A percentile compares a stretch with the other conserved stretches of the same genome.
Conservation (phyloP, 1,140 invertebrate species). For the Oncopeltus fasciatus region DNA sequence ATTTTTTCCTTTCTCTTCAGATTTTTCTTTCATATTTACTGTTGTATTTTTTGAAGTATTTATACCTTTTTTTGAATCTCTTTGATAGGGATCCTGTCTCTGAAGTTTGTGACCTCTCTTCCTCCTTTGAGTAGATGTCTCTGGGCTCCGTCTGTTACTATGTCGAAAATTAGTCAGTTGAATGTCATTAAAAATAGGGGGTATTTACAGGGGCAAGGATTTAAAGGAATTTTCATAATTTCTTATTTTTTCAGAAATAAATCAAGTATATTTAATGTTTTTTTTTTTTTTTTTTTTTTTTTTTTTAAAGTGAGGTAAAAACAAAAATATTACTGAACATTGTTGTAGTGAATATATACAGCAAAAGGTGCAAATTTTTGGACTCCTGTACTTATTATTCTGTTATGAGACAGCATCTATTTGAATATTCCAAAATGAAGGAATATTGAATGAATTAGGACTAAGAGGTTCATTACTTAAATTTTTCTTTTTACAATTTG, state of each 20-base stretch:
- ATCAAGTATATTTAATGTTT: background rate
- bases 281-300: background rate
- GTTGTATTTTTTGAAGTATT: background rate
- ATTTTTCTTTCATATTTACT: too few species aligned
- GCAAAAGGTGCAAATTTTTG: background rate
- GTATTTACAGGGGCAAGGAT: background rate
- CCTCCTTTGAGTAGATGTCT: background rate
- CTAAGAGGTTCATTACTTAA: too few species aligned
- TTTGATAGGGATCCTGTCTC: background rate
- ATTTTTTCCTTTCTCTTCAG: too few species aligned
- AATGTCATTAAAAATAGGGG: background rate
- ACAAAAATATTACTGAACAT: too few species aligned
- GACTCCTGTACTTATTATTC: too few species aligned
- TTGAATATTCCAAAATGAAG: too few species aligned
- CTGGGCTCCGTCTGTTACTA: background rate
- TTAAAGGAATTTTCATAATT: too few species aligned
- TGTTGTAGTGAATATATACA: too few species aligned
- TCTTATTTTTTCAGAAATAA: background rate
- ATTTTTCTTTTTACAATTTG: too few species aligned
- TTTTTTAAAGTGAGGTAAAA: background rate
- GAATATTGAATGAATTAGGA: too few species aligned
- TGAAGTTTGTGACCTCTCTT: background rate
- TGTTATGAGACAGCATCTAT: too few species aligned
- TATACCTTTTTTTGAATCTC: background rate
- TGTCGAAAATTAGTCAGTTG: constrained; percentile 3